Conservation (phyloP, 2,797 vertebrate species). For the Sparidentex hasta region DNA sequence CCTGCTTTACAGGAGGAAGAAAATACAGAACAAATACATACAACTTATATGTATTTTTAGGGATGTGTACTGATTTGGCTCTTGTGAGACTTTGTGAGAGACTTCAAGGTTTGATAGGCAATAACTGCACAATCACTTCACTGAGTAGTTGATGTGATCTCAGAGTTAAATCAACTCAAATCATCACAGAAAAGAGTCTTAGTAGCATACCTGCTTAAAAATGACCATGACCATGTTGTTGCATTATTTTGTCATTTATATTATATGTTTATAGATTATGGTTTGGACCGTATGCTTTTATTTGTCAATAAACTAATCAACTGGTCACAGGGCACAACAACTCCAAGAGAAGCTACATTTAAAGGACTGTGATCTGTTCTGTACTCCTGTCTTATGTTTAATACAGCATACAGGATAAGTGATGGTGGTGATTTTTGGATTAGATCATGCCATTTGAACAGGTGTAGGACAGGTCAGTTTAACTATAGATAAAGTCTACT, state of each 20-base stretch:
- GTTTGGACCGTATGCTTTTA: background rate
- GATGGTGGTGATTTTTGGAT: too few relatives aligned
- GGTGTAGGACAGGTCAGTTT: too few relatives aligned
- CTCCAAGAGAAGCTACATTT: background rate
- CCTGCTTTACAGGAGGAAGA: background rate
- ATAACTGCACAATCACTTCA: too few relatives aligned
- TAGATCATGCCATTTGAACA: too few relatives aligned
- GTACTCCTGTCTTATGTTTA: background rate
- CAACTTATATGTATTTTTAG: background rate
- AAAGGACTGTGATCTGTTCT: background rate
- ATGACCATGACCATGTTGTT: background rate
- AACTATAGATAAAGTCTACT: too few relatives aligned
- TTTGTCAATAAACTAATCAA: background rate
- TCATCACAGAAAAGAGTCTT: too few relatives aligned
- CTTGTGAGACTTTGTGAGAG: background rate
- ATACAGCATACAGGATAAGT: background rate
- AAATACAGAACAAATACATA: background rate
- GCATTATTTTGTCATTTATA: too few relatives aligned
- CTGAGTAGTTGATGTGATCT: too few relatives aligned
- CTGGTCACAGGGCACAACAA: background rate
- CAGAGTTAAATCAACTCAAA: too few relatives aligned
- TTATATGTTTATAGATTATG: background rate
- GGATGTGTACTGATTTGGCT: background rate
- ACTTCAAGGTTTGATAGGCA: too few relatives aligned
- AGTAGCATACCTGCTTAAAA: background rate